Base-by-base conservation (phyloP, 2,797 vertebrate genomes). In the Molossus molossus region DNA sequence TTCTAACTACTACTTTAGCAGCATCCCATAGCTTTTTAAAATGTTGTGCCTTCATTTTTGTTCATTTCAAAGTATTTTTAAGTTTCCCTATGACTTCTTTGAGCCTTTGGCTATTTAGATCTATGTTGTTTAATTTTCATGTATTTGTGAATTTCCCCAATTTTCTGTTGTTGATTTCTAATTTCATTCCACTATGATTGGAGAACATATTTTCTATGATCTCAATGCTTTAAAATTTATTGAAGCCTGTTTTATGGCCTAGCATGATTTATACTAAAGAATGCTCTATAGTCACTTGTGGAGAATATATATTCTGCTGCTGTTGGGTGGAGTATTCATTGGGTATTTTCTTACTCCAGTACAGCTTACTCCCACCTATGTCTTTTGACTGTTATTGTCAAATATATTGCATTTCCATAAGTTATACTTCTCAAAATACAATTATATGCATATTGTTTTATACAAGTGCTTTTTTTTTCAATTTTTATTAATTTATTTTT, bases 91-190 rank as follows among this genome's bases (percentile, higher is more conserved):
- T 81, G 62, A 72, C 20, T 82, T 81, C 12, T 90, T 93, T 86
- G 58, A 82, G 12, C 9, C 1, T 27, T 48, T 69, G 60, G 14
- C 21, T 48, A 45, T 45, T 72, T 33, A 80, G 50, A 20, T 79
- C 15, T 83, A n/a, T 53, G 40, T 69, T 45, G n/a, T 69, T 69
- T 94, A 87, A 76, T 15, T 48, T 70, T 18, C 23, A 82, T 65
- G 2, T 87, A 64, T 25, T 94, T 82, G 27, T 75, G 14, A 15
- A 48, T 87, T 86, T 90, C 9, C 27, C 53, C 9, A 18, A 6
- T 27, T 75, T 81, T 90, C 60, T 87, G 3, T 75, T 85, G 48
- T 40, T 48, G 3, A 88, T 81, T 89, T 96, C 55, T 92, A 86
- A 92, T 45, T 95, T 80, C 6, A 69, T 62, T 90, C 65, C 17